These are phyloP conservation scores for Rhodeus uyekii DNA, from an alignment of 2,797 vertebrate genomes.

Conservation along the genomic window DNA sequence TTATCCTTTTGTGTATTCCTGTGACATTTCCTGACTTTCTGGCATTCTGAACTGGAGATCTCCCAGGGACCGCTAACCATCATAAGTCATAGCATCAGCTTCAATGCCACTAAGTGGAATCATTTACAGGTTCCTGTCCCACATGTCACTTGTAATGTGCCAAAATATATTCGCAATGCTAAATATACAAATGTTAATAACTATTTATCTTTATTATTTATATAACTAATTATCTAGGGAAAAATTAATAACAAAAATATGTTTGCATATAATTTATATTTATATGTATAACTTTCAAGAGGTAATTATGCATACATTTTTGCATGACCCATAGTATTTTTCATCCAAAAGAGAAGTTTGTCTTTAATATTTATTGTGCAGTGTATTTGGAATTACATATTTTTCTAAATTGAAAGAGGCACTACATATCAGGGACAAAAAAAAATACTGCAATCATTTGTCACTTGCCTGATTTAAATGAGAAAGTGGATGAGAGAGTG, in stretches of 20 bases:
- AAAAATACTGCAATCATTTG: slow-evolving; percentile 47
- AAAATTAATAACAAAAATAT: not conserved
- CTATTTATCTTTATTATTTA: no score
- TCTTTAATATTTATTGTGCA: slow-evolving; percentile 23
- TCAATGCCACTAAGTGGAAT: not conserved
- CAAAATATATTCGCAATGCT: not conserved
- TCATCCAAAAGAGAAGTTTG: slow-evolving; percentile 4
- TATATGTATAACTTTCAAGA: not conserved
- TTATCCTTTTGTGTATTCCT: slow-evolving; percentile 1
- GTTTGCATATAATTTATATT: not conserved
- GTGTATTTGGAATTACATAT: not conserved
- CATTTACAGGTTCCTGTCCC: not conserved
- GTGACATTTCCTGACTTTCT: slow-evolving; percentile 35
- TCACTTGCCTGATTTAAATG: slow-evolving; percentile 47
- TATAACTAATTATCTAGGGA: no score
- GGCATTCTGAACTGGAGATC: slow-evolving; percentile 27
- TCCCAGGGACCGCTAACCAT: not conserved
- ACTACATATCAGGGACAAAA: slow-evolving; percentile 37
- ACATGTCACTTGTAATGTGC: not conserved
- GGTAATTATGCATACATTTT: slow-evolving; percentile 11
- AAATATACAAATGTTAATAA: no score
- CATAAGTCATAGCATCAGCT: slow-evolving; percentile 7
- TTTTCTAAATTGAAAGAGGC: slow-evolving; percentile 31
- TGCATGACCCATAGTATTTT: slow-evolving; percentile 23
- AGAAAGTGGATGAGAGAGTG: slow-evolving; percentile 27